Evolutionary conservation across 2,888 invertebrate species (phyloP).

Genomic region (Ochlodes sylvanus): DNA sequence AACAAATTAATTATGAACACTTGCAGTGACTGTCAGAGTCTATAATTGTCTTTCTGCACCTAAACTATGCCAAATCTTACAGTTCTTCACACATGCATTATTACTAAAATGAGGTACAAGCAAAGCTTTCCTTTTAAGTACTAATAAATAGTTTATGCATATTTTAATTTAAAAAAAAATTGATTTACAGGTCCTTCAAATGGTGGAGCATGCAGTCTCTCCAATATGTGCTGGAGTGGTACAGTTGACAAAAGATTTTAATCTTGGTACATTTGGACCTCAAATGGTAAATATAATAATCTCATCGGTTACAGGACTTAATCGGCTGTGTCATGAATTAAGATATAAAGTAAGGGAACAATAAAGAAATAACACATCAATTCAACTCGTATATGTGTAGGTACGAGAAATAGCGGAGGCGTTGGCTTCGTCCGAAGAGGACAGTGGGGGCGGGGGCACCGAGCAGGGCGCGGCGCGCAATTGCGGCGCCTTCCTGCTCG

Average conservation of each 20-base stretch:
- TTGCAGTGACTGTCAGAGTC: no score
- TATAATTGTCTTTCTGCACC: no score
- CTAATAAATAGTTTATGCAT: slow-evolving; percentile 14
- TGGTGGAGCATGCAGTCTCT: slow-evolving; percentile 88
- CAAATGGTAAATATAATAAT: slow-evolving; percentile 82
- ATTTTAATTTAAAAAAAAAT: background rate
- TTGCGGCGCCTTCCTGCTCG: slow-evolving; percentile 86
- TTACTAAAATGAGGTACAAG: no score
- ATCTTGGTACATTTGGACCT: slow-evolving; percentile 88
- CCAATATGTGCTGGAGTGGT: slow-evolving; percentile 89
- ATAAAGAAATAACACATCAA: no score
- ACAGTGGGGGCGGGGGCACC: slow-evolving; percentile 69
- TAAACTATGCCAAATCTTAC: no score
- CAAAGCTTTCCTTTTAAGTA: no score
- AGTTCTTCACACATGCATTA: no score
- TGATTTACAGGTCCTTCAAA: slow-evolving; percentile 87
- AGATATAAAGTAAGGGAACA: no score
- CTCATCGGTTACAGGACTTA: background rate
- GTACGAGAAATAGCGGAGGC: slow-evolving; percentile 90
- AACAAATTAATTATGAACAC: no score
- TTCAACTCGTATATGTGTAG: slow-evolving; percentile 41
- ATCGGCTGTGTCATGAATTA: no score
- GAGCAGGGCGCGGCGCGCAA: slow-evolving; percentile 74
- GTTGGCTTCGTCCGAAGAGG: slow-evolving; percentile 81
- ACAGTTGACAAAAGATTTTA: slow-evolving; percentile 87